Conservation (phyloP, 2,888 invertebrate species). For the Entomobrya proxima region DNA sequence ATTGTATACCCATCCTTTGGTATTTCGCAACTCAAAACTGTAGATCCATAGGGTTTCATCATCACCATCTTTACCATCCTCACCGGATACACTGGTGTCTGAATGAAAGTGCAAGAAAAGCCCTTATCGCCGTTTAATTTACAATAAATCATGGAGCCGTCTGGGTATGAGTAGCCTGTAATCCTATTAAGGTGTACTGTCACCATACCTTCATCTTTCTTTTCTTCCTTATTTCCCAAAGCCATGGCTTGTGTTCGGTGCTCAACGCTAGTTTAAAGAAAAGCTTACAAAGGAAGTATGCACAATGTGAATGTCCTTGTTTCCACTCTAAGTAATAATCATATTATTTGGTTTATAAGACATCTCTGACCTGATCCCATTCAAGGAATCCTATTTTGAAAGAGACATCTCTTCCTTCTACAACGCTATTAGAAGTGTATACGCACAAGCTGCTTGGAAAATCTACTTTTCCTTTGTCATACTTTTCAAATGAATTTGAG, state of each 20-base stretch:
- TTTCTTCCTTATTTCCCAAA: not conserved
- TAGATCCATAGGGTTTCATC: not conserved
- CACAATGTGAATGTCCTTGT: not conserved
- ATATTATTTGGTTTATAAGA: not conserved
- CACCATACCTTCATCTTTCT: not conserved
- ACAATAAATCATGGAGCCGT: constrained; percentile 57
- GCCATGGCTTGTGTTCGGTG: not conserved
- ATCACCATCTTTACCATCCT: not conserved
- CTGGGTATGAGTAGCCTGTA: constrained; percentile 46
- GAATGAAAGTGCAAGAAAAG: constrained; percentile 4
- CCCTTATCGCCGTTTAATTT: constrained; percentile 59
- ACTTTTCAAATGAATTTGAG: too few species aligned
- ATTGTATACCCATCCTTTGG: too few species aligned
- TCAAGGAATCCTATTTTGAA: not conserved
- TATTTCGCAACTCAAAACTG: too few species aligned
- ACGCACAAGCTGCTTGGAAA: too few species aligned
- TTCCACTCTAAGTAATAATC: not conserved
- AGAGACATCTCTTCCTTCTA: too few species aligned
- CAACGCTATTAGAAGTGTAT: too few species aligned
- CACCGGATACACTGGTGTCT: not conserved
- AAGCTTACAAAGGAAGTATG: too few species aligned
- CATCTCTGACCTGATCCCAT: not conserved
- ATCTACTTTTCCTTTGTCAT: too few species aligned
- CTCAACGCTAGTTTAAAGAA: too few species aligned
- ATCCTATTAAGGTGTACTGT: constrained; percentile 53